Evolutionary conservation across 2,888 invertebrate genomes (phyloP).

Genomic region (Drosophila mimica): DNA sequence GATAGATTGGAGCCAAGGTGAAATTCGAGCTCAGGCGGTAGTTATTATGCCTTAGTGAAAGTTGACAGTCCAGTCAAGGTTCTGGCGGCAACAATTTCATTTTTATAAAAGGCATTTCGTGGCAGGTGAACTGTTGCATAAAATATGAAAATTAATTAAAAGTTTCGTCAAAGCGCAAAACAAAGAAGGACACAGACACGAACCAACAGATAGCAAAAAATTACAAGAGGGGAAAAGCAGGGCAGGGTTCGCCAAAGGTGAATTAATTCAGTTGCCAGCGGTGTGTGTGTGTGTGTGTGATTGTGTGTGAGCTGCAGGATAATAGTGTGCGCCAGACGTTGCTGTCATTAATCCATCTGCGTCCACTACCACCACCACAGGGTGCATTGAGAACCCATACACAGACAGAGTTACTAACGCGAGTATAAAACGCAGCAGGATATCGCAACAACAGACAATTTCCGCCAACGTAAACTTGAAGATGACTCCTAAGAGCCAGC

Average conservation of each 20-base stretch:
- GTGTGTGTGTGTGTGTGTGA: neutral
- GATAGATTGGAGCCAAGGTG: neutral
- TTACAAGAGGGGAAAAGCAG: slow-evolving; percentile 25
- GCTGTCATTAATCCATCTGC: slow-evolving; percentile 69
- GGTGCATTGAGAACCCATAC: slow-evolving; percentile 28
- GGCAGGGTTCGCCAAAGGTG: slow-evolving; percentile 43
- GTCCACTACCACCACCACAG: slow-evolving; percentile 34
- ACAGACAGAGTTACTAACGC: slow-evolving; percentile 72
- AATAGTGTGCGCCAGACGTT: slow-evolving; percentile 70
- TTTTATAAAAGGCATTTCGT: slow-evolving; percentile 11
- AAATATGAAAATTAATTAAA: slow-evolving; percentile 80
- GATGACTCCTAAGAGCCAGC: slow-evolving; percentile 45
- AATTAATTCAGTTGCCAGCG: slow-evolving; percentile 41
- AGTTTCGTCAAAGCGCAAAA: slow-evolving; percentile 59
- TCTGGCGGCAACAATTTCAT: slow-evolving; percentile 16
- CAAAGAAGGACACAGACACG: slow-evolving; percentile 46
- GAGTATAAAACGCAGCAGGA: slow-evolving; percentile 82
- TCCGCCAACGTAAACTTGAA: slow-evolving; percentile 82
- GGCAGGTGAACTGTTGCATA: slow-evolving; percentile 40
- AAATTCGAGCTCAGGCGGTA: neutral
- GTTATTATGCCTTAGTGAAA: neutral
- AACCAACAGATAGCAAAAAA: slow-evolving; percentile 16
- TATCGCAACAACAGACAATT: slow-evolving; percentile 83
- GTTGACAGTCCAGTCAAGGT: neutral
- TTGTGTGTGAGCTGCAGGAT: slow-evolving; percentile 8